phyloP scores from a whole-genome alignment of 2,888 invertebrate genomes.

The Mythimna ferrago region DNA sequence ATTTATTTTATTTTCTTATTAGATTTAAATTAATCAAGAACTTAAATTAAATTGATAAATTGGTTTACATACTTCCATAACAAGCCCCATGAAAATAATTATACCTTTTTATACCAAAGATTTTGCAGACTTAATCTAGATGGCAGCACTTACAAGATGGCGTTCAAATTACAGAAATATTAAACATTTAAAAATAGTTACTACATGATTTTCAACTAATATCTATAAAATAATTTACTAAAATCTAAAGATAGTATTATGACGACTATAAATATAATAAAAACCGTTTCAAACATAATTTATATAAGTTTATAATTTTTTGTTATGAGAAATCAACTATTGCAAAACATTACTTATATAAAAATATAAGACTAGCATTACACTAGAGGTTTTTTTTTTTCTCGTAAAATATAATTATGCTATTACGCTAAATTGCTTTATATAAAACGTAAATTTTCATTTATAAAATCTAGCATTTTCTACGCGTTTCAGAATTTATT shows the following conservation, averaged over 20 bases:
- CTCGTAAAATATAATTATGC: constrained; percentile 53
- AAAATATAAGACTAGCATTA: constrained; percentile 63
- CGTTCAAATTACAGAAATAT: constrained; percentile 38
- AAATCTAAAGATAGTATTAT: constrained; percentile 54
- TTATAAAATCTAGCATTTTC: constrained; percentile 52
- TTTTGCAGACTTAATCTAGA: constrained; percentile 49
- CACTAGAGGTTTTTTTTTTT: constrained; percentile 49
- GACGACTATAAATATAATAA: constrained; percentile 37
- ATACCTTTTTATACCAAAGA: constrained; percentile 22
- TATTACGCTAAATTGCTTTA: constrained; percentile 38
- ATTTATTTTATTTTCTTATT: constrained; percentile 10
- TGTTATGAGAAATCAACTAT: constrained; percentile 36
- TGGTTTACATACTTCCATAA: constrained; percentile 7
- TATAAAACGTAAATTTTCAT: constrained; percentile 16
- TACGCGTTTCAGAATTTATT: constrained; percentile 26
- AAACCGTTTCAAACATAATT: constrained; percentile 23
- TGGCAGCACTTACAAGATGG: constrained; percentile 62
- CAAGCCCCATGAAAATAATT: constrained; percentile 17
- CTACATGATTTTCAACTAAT: constrained; percentile 30
- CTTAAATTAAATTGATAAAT: neutral
- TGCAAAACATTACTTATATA: constrained; percentile 47
- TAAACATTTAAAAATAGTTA: constrained; percentile 41
- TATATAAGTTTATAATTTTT: constrained; percentile 19
- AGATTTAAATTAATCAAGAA: constrained; percentile 2
- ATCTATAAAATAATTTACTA: constrained; percentile 57